Percentiles rank a stretch among this genome's conserved stretches.
Evolutionary conservation across 2,113 vertebrate genomes (phyloP).

Genomic region (Solea senegalensis): DNA sequence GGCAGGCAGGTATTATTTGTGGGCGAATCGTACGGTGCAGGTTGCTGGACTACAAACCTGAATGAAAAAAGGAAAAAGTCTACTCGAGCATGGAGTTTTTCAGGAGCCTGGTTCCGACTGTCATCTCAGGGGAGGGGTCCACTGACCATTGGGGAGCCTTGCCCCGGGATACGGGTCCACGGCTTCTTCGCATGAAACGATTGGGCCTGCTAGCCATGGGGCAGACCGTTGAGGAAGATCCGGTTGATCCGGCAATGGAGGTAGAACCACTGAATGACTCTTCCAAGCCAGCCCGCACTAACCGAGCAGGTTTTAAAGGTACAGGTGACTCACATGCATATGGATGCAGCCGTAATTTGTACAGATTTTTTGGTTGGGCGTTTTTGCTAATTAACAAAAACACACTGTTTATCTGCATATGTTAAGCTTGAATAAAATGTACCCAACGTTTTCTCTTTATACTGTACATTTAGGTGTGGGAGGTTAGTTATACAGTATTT

Average conservation of each 20-base stretch:
- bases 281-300: conserved; percentile 45
- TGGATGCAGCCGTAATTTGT: conserved; percentile 2
- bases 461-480: background rate
- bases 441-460: conserved; percentile 8
- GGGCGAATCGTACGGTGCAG: conserved; percentile 32
- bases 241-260: conserved; percentile 1
- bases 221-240: conserved; percentile 82
- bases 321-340: conserved; percentile 26
- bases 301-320: conserved; percentile 74
- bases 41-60: conserved; percentile 30
- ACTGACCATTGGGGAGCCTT: conserved; percentile 66
- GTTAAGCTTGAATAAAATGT: conserved; percentile 29
- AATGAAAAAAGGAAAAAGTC: conserved; percentile 43
- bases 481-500: background rate
- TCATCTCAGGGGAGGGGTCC: conserved; percentile 82
- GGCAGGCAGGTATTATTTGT: conserved; percentile 5
- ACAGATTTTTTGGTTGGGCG: background rate
- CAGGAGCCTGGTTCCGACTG: conserved; percentile 88
- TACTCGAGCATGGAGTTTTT: conserved; percentile 89
- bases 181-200: conserved; percentile 87
- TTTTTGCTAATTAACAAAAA: background rate
- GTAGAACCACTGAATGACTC: conserved; percentile 14
- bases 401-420: background rate
- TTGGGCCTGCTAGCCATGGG: conserved; percentile 85
- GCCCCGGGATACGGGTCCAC: conserved; percentile 81